Evolutionary conservation across 2,888 invertebrate species (phyloP).

Genomic region (Gari tellinella): DNA sequence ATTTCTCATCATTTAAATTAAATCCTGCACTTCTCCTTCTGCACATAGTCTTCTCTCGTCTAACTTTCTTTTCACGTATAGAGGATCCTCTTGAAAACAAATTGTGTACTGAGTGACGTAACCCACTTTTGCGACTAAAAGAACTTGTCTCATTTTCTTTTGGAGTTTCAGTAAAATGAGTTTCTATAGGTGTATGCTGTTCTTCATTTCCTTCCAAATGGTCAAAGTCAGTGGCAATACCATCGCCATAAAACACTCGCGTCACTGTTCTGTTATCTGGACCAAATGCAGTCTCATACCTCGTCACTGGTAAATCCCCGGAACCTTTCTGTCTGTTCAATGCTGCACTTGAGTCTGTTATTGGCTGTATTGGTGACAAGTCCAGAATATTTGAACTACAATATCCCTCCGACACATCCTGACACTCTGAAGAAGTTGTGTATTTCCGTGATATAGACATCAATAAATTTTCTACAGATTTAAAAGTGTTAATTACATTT

Average conservation of each 20-base stretch:
- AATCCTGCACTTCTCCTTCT: slow-evolving; percentile 46
- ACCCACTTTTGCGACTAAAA: slow-evolving; percentile 44
- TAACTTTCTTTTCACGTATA: slow-evolving; percentile 37
- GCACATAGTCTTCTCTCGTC: slow-evolving; percentile 24
- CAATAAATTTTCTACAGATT: slow-evolving; percentile 81
- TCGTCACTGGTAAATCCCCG: slow-evolving; percentile 66
- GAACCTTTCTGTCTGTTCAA: slow-evolving; percentile 56
- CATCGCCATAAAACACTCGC: slow-evolving; percentile 75
- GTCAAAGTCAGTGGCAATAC: slow-evolving; percentile 73
- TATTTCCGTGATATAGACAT: slow-evolving; percentile 71
- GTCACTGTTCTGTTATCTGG: slow-evolving; percentile 79
- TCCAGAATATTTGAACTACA: slow-evolving; percentile 63
- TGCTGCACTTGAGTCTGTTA: slow-evolving; percentile 49
- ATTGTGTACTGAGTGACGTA: slow-evolving; percentile 52
- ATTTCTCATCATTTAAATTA: slow-evolving; percentile 41
- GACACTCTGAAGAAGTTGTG: slow-evolving; percentile 58
- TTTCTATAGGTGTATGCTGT: slow-evolving; percentile 67
- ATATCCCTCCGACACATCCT: slow-evolving; percentile 56
- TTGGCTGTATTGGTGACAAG: slow-evolving; percentile 65
- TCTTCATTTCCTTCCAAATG: slow-evolving; percentile 63
- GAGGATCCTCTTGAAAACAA: slow-evolving; percentile 45
- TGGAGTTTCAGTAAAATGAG: slow-evolving; percentile 68
- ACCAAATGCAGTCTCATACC: slow-evolving; percentile 79
- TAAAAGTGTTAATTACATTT: slow-evolving; percentile 67
- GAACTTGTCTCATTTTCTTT: slow-evolving; percentile 17